A percentile compares a stretch with the other conserved stretches of the same genome.
Conservation (phyloP, 2,113 vertebrate genomes). For the Isurus oxyrinchus region DNA sequence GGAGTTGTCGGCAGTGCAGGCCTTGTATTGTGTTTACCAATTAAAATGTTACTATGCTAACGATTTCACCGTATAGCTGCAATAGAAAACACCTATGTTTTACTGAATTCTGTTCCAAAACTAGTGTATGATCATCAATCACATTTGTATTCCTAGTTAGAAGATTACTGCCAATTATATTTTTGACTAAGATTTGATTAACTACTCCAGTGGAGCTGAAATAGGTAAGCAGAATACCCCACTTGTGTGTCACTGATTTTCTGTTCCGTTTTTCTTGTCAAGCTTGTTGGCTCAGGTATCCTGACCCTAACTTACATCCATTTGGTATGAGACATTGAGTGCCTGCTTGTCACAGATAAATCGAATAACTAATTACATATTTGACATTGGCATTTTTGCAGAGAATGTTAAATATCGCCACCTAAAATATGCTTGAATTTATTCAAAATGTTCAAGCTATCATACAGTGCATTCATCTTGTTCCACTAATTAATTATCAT, state of each 20-base stretch:
- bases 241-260: not conserved
- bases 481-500: not conserved
- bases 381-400: constrained; percentile 1
- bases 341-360: not conserved
- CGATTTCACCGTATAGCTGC: not conserved
- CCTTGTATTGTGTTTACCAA: not conserved
- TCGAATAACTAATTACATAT: not conserved
- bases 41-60: not conserved
- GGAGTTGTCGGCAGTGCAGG: not conserved
- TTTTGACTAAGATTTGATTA: not conserved
- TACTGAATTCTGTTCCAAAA: not conserved
- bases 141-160: not conserved
- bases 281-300: not conserved
- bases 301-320: not conserved
- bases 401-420: not conserved
- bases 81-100: not conserved
- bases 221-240: not conserved
- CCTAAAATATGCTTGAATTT: not conserved
- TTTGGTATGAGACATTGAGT: not conserved
- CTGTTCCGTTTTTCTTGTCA: not conserved
- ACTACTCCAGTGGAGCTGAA: not conserved
- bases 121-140: not conserved
- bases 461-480: not conserved
- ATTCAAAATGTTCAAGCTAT: not conserved
- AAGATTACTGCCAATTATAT: not conserved